Conservation (phyloP, 2,113 vertebrate genomes). For the Mustelus asterias region DNA sequence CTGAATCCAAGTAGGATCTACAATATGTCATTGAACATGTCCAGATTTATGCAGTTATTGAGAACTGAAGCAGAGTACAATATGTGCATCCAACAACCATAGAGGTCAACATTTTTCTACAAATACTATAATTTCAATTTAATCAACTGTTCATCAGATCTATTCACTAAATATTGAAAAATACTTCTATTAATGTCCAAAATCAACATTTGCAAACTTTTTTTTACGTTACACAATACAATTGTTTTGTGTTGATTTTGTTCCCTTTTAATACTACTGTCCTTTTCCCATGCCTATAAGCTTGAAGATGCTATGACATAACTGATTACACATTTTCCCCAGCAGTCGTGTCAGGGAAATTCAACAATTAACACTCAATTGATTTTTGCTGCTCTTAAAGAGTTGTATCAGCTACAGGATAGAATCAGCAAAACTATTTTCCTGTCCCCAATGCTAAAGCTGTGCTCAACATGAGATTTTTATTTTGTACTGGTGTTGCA, state of each 20-base stretch:
- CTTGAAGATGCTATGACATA: background rate
- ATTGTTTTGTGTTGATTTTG: background rate
- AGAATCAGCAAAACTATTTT: background rate
- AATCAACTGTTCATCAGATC: slow-evolving; percentile 23
- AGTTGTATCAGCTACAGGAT: background rate
- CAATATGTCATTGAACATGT: slow-evolving; percentile 18
- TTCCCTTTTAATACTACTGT: background rate
- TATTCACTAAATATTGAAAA: slow-evolving; percentile 37
- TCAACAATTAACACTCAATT: slow-evolving; percentile 7
- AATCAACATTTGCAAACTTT: background rate
- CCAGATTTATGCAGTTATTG: slow-evolving; percentile 19
- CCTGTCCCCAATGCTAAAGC: background rate
- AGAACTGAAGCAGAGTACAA: slow-evolving; percentile 24
- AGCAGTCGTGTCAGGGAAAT: background rate
- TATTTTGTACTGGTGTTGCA: background rate
- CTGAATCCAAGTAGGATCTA: background rate
- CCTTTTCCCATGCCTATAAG: background rate
- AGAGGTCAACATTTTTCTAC: slow-evolving; percentile 25
- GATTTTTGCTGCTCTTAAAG: background rate
- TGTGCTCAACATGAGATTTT: background rate
- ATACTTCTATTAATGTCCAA: slow-evolving; percentile 19
- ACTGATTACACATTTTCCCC: background rate
- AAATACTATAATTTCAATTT: slow-evolving; percentile 17
- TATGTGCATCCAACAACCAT: slow-evolving; percentile 3
- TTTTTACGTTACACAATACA: background rate